Percentiles rank a stretch among this genome's conserved stretches.
These are phyloP conservation scores for Dilophus febrilis DNA, from an alignment of 2,888 invertebrate species.

Conservation along the genomic window DNA sequence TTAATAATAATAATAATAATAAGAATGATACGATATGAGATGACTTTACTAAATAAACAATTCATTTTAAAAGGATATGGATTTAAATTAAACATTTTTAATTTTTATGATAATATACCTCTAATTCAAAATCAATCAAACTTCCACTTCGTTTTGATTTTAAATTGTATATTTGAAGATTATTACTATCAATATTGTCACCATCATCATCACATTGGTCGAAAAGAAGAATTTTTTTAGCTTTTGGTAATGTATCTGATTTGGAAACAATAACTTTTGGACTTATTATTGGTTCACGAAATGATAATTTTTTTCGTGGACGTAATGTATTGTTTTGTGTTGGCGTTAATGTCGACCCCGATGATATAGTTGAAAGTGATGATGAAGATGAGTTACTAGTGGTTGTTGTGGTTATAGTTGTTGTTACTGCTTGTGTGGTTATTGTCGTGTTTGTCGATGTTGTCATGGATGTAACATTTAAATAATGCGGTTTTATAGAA, in stretches of 20 bases:
- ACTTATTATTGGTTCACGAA: slow-evolving; percentile 67
- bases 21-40: too few species aligned
- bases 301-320: slow-evolving; percentile 72
- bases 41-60: neutral
- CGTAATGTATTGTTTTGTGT: neutral
- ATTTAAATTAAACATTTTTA: neutral
- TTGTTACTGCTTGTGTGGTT: neutral
- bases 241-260: slow-evolving; percentile 6
- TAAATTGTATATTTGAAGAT: too few species aligned
- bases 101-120: slow-evolving; percentile 28
- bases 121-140: slow-evolving; percentile 38
- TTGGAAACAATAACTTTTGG: slow-evolving; percentile 17
- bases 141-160: slow-evolving; percentile 25
- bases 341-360: too few species aligned
- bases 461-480: too few species aligned
- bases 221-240: slow-evolving; percentile 5
- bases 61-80: neutral
- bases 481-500: too few species aligned
- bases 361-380: too few species aligned
- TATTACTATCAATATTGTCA: too few species aligned
- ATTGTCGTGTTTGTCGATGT: neutral
- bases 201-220: slow-evolving; percentile 8
- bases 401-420: too few species aligned
- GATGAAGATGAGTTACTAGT: too few species aligned
- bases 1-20: neutral